Conservation (phyloP, 2,888 invertebrate genomes). For the Dysmachus trigonus region DNA sequence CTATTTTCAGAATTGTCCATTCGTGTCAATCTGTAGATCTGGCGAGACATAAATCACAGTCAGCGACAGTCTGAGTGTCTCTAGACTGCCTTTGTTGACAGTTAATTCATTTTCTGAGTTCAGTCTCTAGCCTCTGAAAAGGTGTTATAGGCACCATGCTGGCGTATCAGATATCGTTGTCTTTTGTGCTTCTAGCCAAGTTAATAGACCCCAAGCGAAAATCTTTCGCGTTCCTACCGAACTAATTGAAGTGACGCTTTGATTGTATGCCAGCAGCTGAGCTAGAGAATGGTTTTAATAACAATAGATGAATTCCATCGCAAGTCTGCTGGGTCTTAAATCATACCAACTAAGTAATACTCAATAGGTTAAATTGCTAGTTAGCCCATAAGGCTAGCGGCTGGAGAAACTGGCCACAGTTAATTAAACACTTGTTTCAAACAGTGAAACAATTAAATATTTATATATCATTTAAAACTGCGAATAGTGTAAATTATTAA, state of each 20-base stretch:
- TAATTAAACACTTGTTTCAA: neutral
- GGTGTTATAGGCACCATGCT: neutral
- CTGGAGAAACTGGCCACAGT: neutral
- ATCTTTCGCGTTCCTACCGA: constrained; percentile 13
- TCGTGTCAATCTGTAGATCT: neutral
- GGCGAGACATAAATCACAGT: constrained; percentile 17
- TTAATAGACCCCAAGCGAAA: neutral
- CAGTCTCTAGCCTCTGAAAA: neutral
- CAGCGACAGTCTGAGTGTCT: constrained; percentile 17
- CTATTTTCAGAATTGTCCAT: neutral
- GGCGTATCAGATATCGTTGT: neutral
- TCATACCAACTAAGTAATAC: neutral
- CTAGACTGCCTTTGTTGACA: constrained; percentile 1
- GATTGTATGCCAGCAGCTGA: neutral
- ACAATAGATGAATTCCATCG: neutral
- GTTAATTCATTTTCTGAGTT: constrained; percentile 2
- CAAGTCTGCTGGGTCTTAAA: neutral
- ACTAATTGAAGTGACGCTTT: constrained; percentile 38
- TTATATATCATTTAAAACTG: neutral
- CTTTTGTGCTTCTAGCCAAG: neutral
- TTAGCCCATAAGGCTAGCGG: neutral
- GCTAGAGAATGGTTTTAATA: neutral
- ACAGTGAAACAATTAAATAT: neutral
- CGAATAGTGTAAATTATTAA: too few species aligned
- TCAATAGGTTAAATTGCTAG: neutral